These are phyloP conservation scores for Pionites leucogaster DNA, from an alignment of 2,113 vertebrate genomes.

Conservation along the genomic window DNA sequence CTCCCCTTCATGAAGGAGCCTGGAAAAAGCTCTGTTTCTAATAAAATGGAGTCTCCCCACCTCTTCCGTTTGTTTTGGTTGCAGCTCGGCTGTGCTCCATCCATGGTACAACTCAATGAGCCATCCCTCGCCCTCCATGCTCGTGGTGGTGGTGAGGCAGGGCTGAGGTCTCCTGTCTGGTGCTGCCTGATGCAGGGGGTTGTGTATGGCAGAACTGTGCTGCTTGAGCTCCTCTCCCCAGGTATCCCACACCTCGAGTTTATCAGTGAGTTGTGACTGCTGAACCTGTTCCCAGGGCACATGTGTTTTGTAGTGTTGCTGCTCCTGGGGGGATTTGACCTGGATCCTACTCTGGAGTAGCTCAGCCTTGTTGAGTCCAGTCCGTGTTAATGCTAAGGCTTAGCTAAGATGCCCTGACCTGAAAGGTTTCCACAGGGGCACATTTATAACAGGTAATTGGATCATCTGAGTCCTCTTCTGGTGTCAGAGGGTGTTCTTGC, in stretches of 20 bases:
- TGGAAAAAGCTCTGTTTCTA: not conserved
- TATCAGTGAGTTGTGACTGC: not conserved
- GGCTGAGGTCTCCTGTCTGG: not conserved
- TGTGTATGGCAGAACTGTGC: fast-evolving
- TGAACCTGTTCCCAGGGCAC: fast-evolving
- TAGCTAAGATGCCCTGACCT: not conserved
- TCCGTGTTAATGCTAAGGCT: fast-evolving
- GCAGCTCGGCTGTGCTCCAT: not conserved
- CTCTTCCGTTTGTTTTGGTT: not conserved
- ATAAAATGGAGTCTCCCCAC: not conserved
- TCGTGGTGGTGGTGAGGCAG: not conserved
- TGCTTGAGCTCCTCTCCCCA: fast-evolving
- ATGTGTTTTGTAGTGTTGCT: not conserved
- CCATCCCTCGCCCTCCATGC: not conserved
- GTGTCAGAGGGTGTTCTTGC: not conserved
- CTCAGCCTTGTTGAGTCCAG: not conserved
- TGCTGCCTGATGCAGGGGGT: not conserved
- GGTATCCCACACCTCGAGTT: not conserved
- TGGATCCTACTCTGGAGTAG: not conserved
- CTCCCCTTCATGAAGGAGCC: not conserved
- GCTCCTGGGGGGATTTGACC: not conserved
- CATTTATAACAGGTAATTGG: fast-evolving
- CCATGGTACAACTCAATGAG: not conserved
- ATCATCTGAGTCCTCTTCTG: not conserved
- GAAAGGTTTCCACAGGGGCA: not conserved